phyloP scores from a whole-genome alignment of 2,113 vertebrate genomes.

The Acinonyx jubatus region DNA sequence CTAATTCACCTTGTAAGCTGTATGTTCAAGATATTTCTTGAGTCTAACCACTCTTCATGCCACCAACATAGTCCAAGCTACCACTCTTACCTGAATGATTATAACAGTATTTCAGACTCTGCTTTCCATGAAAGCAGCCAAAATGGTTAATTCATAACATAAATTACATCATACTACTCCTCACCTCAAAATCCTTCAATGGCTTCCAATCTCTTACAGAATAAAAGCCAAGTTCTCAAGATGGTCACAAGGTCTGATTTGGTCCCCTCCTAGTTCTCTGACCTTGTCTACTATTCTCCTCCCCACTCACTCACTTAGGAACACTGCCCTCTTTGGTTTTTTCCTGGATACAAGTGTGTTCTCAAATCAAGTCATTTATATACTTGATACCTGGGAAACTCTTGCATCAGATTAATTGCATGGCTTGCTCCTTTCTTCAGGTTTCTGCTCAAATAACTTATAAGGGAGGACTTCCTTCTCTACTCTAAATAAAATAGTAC shows the following conservation, averaged over 20 bases:
- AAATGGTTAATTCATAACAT: background rate
- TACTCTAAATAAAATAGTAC: background rate
- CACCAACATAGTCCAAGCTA: background rate
- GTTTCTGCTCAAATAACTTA: background rate
- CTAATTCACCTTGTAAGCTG: background rate
- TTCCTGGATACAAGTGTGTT: background rate
- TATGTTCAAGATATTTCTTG: background rate
- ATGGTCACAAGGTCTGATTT: background rate
- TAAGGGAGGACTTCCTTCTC: background rate
- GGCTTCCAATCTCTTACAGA: background rate
- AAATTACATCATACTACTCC: background rate
- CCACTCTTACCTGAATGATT: background rate
- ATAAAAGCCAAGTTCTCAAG: background rate
- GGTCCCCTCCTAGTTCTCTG: background rate
- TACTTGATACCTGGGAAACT: background rate
- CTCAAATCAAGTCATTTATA: background rate
- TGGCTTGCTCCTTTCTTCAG: background rate
- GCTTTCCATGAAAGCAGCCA: background rate
- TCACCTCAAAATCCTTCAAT: background rate
- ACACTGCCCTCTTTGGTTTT: background rate
- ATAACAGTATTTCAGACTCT: background rate
- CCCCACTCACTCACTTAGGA: background rate
- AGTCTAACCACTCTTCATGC: background rate
- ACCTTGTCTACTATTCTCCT: background rate
- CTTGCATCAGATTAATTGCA: background rate